Evolutionary conservation across 2,888 invertebrate species (phyloP).

Genomic region (Rhamphomyia laevipes): DNA sequence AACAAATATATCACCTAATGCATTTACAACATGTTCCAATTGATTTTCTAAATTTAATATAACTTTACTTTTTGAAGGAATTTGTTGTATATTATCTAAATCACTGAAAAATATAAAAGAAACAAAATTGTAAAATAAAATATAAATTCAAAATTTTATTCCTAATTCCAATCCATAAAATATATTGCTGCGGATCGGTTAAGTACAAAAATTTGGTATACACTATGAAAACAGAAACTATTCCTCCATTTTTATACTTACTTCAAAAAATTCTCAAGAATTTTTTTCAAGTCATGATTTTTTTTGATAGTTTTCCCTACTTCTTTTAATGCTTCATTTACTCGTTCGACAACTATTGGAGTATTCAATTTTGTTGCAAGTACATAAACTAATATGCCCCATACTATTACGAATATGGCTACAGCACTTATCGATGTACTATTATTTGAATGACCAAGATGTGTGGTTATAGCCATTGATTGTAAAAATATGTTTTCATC

Average conservation of each 20-base stretch:
- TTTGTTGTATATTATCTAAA: too few relatives aligned
- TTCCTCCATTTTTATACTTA: constrained; percentile 33
- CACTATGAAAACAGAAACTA: too few relatives aligned
- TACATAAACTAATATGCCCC: constrained; percentile 35
- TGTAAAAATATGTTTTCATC: too few relatives aligned
- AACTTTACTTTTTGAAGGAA: neutral
- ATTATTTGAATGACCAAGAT: neutral
- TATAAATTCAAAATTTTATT: too few relatives aligned
- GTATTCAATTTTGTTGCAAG: constrained; percentile 32
- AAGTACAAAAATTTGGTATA: too few relatives aligned
- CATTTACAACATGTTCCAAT: too few relatives aligned
- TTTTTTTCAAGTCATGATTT: constrained; percentile 62
- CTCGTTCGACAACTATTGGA: constrained; percentile 48
- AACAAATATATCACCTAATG: constrained; percentile 9
- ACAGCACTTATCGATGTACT: constrained; percentile 31
- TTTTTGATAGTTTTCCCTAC: constrained; percentile 70
- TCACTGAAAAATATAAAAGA: too few relatives aligned
- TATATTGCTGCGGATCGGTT: too few relatives aligned
- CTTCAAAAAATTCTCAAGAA: constrained; percentile 56
- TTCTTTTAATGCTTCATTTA: constrained; percentile 62
- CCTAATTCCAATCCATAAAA: too few relatives aligned
- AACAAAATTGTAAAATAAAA: too few relatives aligned
- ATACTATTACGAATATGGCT: constrained; percentile 32
- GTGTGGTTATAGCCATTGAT: too few relatives aligned
- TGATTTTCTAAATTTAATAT: constrained; percentile 8